Evolutionary conservation across 2,797 vertebrate genomes (phyloP), one percentile per base, ranked within the genome.

Genomic region (Phoebastria nigripes): DNA sequence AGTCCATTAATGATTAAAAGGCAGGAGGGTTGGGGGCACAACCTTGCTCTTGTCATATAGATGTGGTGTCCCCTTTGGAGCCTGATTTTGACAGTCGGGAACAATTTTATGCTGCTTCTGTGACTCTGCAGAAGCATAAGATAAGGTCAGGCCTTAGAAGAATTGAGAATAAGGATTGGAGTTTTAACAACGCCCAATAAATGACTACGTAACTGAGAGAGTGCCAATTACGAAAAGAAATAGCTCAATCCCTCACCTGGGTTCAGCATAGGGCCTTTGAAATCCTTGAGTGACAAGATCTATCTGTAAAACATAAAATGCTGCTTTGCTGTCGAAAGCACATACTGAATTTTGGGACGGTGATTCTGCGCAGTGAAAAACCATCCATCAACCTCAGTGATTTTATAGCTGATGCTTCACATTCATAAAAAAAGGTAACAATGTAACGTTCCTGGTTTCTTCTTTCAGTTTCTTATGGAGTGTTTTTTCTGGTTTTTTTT

Each of bases 371-470:
- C 1, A 1, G 35, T 59, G 71, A 28, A 74, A 85, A 94, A 28
- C 3, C 33, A 46, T 13, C 33, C 55, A 12, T 29, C 47, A 33
- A 8, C 44, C 31, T 41, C 39, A 2, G 15, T 19, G 16, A 70
- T 58, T 70, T 79, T 51, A 62, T 0, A 67, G 66, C 25, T 33
- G 52, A 46, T 28, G 49, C 39, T 72, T 59, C 35, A 17, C 25
- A 16, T 70, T 87, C 21, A 26, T 77, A 66, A 39, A 86, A 41
- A 19, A 63, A 62, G 2, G 1, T 21, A 73, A 16, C 5, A 17
- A 19, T 0, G 0, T 33, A 25, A 49, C 0, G 5, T 12, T 66
- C 35, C 56, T 52, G 19, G 24, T 35, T 62, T 47, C 25, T 65
- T 84, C 66, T 66, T 79, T 82, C 28, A 8, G 33, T 65, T 93